phyloP scores from a whole-genome alignment of 2,797 vertebrate genomes.

The Muraenolepis orangiensis region DNA sequence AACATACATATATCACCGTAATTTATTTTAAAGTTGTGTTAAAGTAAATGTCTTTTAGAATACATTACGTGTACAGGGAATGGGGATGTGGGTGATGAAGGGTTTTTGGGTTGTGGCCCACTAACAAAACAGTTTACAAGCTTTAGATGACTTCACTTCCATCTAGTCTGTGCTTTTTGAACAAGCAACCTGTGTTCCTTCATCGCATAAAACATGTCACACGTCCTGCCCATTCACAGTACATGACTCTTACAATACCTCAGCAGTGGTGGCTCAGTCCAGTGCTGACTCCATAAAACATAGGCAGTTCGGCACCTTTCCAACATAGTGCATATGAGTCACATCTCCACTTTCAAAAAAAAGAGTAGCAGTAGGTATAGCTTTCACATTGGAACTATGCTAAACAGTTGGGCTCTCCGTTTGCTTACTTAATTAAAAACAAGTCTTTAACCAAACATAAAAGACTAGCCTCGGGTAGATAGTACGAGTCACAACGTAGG shows the following conservation, averaged over 20 bases:
- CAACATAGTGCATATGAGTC: not conserved
- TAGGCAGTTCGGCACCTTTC: not conserved
- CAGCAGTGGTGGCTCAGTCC: not conserved
- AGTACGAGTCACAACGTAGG: not conserved
- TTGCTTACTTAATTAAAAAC: not conserved
- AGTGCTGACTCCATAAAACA: not conserved
- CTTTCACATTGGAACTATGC: not conserved
- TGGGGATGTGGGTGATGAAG: not conserved
- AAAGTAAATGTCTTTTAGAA: not conserved
- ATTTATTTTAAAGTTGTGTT: not conserved
- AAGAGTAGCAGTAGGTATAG: not conserved
- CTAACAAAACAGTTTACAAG: not conserved
- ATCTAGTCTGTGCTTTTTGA: not conserved
- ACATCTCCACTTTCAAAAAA: not conserved
- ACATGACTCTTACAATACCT: not conserved
- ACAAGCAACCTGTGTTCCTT: not conserved
- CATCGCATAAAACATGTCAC: not conserved
- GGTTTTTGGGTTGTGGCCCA: not conserved
- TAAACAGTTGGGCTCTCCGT: not conserved
- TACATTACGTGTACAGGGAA: not conserved
- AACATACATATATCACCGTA: not conserved
- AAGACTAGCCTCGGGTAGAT: not conserved
- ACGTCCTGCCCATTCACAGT: conserved; percentile 1
- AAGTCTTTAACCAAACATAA: not conserved
- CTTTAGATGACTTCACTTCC: not conserved